Evolutionary conservation across 2,888 invertebrate genomes (phyloP), one percentile per base, ranked within the genome.

Genomic region (Maniola hyperantus): DNA sequence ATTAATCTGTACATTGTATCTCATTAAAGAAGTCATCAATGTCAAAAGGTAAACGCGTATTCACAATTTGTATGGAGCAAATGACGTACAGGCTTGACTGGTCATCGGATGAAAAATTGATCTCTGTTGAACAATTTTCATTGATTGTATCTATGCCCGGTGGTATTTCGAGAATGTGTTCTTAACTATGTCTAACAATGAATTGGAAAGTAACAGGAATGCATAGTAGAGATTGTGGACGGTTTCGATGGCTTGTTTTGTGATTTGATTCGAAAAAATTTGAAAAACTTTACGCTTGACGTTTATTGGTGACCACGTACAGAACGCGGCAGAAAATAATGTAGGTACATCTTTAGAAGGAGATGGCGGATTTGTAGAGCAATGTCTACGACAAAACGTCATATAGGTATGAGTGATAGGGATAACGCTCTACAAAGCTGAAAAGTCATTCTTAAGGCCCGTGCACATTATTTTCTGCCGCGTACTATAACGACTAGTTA

Each of bases 11-110:
- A 63, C 67, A 36, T 67, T 60, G 65, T 65, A 60, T 53, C 62
- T 65, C 72, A 71, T 74, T 74, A 70, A 71, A 71, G 70, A 71
- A 74, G 72, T 70, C 71, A 71, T 76, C 75, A 74, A 64, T 74
- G 74, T 76, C 75, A 66, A 61, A 65, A 67, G 39, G 62, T 44
- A 53, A 62, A 62, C 53, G 61, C 50, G 26, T 39, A 46, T 60
- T 60, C 15, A 54, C 54, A 34, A 36, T 13, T 54, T 54, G 54
- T 54, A 54, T 54, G 54, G 20, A 26, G 26, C 26, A 51, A 20
- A 26, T 26, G 20, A 51, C 26, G 11, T 13, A 13, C 5, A 13
- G 26, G 5, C 26, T 51, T 51, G 50, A 51, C 20, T 26, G 50
- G 39, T 39, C 55, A 55, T 6, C 11, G 15, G 10, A 42, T 57